Conservation (phyloP, 2,113 vertebrate species). For the Mormoops blainvillei region DNA sequence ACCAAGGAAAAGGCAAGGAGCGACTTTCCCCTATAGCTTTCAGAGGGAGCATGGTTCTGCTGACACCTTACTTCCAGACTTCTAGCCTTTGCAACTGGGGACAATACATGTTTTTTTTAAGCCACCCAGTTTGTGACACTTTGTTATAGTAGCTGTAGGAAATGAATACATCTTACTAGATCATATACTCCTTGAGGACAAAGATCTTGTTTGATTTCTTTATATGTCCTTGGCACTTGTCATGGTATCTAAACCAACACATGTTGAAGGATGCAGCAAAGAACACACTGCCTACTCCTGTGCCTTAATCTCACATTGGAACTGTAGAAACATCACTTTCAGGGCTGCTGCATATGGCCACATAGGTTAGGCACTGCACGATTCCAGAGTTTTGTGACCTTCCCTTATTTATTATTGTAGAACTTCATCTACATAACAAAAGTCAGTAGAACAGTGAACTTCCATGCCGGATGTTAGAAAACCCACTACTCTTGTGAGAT, state of each 20-base stretch:
- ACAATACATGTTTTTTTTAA: neutral
- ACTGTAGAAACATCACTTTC: neutral
- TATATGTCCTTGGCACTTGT: neutral
- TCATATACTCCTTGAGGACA: neutral
- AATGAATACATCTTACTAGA: neutral
- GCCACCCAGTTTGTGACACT: neutral
- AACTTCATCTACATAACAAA: conserved; percentile 40
- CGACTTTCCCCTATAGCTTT: neutral
- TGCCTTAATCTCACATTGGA: neutral
- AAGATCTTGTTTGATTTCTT: neutral
- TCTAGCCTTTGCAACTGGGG: neutral
- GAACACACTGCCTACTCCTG: neutral
- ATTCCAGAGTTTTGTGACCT: conserved; percentile 9
- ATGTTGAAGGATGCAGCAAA: neutral
- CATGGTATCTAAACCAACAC: neutral
- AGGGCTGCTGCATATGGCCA: neutral
- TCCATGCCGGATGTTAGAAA: conserved; percentile 35
- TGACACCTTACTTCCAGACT: neutral
- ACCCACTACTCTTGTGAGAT: neutral
- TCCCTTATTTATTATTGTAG: conserved; percentile 27
- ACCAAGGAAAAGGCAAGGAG: neutral
- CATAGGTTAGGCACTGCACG: neutral
- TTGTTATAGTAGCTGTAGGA: neutral
- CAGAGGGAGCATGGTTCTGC: neutral
- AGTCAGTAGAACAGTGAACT: neutral